Evolutionary conservation across 2,113 vertebrate species (phyloP), one percentile per base, ranked within the genome.

Genomic region (Pangasianodon gigas): DNA sequence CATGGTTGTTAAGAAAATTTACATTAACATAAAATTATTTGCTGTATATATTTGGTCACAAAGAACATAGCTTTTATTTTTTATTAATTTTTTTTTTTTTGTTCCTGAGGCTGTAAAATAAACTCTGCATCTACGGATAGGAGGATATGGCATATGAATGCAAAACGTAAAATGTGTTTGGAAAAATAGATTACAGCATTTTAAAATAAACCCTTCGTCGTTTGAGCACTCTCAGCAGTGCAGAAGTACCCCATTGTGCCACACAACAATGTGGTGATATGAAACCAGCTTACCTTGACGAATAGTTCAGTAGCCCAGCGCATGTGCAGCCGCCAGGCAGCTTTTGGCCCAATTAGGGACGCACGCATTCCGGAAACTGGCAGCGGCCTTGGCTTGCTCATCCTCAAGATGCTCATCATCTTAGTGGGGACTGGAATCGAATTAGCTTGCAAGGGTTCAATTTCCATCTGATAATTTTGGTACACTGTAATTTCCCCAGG

Each of bases 351-450:
- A 88, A 82, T 88, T 88, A 82, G 77, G 29, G 46, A 82, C 19
- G 19, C 56, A 48, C 10, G 14, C 58, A 26, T 52, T 51, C 48
- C 32, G 75, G 46, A 62, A 94, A 94, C 91, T 93, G 94, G 93
- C 93, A 91, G 92, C 83, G 62, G 58, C 77, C 67, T 52, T 82
- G 60, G 46, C 37, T 82, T 41, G 89, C 87, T 88, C 88, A 26
- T 89, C 89, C 93, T 93, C 90, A 91, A 92, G 93, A 92, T 16
- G 60, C 93, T 94, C 92, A 94, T 95, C 94, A 92, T 80, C 92
- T 93, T 84, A 74, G 92, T 89, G 84, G 92, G 90, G 94, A 93
- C 88, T 92, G 93, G 91, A 95, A 94, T 92, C 85, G 89, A 94
- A 94, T 95, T 94, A 94, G 91, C 92, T 88, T 24, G 11, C 89